Evolutionary conservation across 2,797 vertebrate genomes (phyloP), one percentile per base, ranked within the genome.

Genomic region (Sebastes ruberrimus): DNA sequence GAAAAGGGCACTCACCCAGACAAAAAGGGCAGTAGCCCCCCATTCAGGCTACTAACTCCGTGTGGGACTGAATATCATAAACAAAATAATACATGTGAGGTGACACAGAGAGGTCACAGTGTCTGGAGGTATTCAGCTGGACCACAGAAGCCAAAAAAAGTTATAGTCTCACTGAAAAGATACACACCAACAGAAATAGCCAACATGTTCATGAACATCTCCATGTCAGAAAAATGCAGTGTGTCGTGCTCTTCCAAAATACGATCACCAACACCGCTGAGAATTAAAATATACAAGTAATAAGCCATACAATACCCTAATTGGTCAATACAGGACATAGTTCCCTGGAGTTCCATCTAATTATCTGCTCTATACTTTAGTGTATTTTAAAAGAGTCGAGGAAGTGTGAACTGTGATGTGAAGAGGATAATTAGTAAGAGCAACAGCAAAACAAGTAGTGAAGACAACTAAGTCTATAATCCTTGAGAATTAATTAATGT

Each of bases 1-100:
- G n/a, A 38, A 91, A 90, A 92, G 88, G 84, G 56, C 85, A 88
- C 46, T 70, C 2, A 83, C 59, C 57, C 32, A 64, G 23, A 71
- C 57, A 82, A 76, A 85, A 89, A 88, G 67, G 83, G 80, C 83
- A 83, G 65, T 5, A 28, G 49, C 56, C 57, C 7, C 9, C 28
- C 25, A 53, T 57, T 53, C 20, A 23, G 30, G 9, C 53, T 57
- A 66, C 23, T 10, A 59, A 65, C 42, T 60, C 42, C n/a, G 22
- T 57, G 62, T 56, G 35, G 28, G 25, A 30, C 32, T 16, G 68
- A 30, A 84, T 62, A 80, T 82, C 74, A 81, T 57, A 59, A 77
- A 80, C 71, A 71, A 53, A 2, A 71, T 55, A 66, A 63, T 81
- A 74, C 63, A 90, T 85, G 62, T 63, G 78, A 83, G 80, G 16